Conservation (phyloP, 1,140 invertebrate genomes). For the Delia radicum region DNA sequence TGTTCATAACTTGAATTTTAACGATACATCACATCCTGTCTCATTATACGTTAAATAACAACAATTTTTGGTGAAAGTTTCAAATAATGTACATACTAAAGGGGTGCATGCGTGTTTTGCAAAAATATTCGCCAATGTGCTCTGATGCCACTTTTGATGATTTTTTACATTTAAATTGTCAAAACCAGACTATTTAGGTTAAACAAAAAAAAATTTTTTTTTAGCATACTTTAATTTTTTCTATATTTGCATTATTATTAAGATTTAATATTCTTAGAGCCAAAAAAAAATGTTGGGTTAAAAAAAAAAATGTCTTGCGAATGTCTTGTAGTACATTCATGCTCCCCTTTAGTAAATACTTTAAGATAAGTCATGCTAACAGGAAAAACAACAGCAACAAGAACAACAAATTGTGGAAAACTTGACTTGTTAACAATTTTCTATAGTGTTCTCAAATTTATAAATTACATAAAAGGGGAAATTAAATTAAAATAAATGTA, state of each 20-base stretch:
- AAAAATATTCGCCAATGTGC: too few relatives aligned
- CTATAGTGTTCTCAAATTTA: background rate
- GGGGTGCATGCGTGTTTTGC: too few relatives aligned
- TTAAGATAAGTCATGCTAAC: too few relatives aligned
- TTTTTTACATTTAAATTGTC: too few relatives aligned
- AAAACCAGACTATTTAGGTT: background rate
- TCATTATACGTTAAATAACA: background rate
- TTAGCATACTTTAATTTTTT: background rate
- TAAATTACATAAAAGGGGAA: background rate
- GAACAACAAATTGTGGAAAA: background rate
- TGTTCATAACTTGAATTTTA: background rate
- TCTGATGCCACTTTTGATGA: too few relatives aligned
- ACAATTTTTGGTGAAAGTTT: background rate
- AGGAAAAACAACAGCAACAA: background rate
- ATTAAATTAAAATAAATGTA: background rate
- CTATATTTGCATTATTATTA: too few relatives aligned
- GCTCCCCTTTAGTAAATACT: too few relatives aligned
- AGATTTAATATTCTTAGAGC: too few relatives aligned
- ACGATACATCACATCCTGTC: slow-evolving; percentile 11
- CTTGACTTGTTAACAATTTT: slow-evolving; percentile 13
- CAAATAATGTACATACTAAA: too few relatives aligned
- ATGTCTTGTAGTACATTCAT: too few relatives aligned
- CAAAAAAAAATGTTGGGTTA: too few relatives aligned
- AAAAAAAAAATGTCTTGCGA: too few relatives aligned
- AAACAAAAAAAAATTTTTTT: background rate